A percentile compares a stretch with the other conserved stretches of the same genome.
These are phyloP conservation scores for Epiblema foenella DNA, from an alignment of 2,888 invertebrate genomes.

Conservation along the genomic window DNA sequence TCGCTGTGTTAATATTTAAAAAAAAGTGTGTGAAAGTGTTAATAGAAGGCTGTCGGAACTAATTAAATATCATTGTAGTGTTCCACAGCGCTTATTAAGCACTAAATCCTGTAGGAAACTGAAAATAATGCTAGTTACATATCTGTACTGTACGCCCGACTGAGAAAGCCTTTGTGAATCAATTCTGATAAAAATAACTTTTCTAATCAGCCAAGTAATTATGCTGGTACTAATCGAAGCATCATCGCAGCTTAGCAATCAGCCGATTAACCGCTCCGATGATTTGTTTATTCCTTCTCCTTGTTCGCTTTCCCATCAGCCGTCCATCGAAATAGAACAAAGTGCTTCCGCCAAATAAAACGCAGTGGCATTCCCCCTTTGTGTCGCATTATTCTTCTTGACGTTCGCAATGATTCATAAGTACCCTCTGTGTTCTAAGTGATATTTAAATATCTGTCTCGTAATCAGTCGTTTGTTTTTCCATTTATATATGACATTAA, in stretches of 20 bases:
- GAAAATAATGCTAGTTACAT: neutral
- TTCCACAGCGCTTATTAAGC: too few relatives aligned
- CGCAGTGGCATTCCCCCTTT: conserved; percentile 55
- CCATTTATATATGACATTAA: conserved; percentile 9
- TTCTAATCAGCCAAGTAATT: conserved; percentile 26
- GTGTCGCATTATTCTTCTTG: conserved; percentile 49
- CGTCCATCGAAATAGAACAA: conserved; percentile 70
- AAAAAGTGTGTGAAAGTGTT: too few relatives aligned
- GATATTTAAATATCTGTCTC: conserved; percentile 31
- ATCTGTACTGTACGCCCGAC: neutral
- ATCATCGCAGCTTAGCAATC: conserved; percentile 44
- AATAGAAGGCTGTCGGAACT: too few relatives aligned
- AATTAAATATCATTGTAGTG: too few relatives aligned
- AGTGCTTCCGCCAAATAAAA: conserved; percentile 71
- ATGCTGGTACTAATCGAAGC: conserved; percentile 36
- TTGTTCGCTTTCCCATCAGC: conserved; percentile 56
- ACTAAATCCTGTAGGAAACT: too few relatives aligned
- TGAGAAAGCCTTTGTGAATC: neutral
- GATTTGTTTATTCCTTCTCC: conserved; percentile 61
- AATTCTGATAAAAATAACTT: conserved; percentile 1
- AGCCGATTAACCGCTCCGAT: conserved; percentile 53
- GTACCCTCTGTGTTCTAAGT: conserved; percentile 33
- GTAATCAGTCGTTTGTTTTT: conserved; percentile 5
- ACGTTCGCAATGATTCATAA: conserved; percentile 49
- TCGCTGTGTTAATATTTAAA: too few relatives aligned